phyloP scores from a whole-genome alignment of 1,140 invertebrate genomes.

The Cardiocondyla obscurior region DNA sequence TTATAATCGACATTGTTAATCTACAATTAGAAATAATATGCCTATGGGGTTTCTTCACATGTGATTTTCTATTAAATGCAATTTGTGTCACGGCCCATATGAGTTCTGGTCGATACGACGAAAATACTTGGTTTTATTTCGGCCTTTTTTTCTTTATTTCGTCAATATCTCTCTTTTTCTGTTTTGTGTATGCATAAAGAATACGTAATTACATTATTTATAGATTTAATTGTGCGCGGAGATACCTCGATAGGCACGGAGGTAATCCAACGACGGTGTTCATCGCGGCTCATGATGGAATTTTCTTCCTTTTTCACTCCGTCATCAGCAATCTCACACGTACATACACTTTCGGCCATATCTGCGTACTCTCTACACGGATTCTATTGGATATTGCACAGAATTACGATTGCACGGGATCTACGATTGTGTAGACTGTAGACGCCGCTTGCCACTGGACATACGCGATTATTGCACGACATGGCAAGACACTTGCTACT shows the following conservation, averaged over 20 bases:
- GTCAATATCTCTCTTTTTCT: conserved; percentile 40
- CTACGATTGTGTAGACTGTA: conserved; percentile 8
- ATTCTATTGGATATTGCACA: conserved; percentile 52
- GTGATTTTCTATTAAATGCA: conserved; percentile 46
- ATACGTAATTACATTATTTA: conserved; percentile 76
- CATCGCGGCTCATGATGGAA: background rate
- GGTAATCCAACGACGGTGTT: conserved; percentile 44
- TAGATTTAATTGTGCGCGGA: conserved; percentile 77
- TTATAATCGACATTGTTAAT: conserved; percentile 65
- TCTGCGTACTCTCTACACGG: conserved; percentile 33
- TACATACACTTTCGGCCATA: conserved; percentile 29
- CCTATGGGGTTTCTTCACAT: conserved; percentile 49
- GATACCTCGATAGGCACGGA: conserved; percentile 66
- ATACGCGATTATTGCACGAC: conserved; percentile 40
- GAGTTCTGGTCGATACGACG: conserved; percentile 57
- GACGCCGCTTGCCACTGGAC: conserved; percentile 10
- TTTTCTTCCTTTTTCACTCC: background rate
- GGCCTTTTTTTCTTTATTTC: conserved; percentile 29
- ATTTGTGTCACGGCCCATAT: conserved; percentile 63
- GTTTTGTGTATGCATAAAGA: conserved; percentile 77
- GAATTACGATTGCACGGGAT: conserved; percentile 58
- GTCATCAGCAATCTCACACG: conserved; percentile 23
- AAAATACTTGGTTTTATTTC: background rate
- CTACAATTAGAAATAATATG: conserved; percentile 69
- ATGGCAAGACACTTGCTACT: conserved; percentile 40